Base-by-base conservation (phyloP, 2,113 vertebrate genomes). In the Syrrhaptes paradoxus region DNA sequence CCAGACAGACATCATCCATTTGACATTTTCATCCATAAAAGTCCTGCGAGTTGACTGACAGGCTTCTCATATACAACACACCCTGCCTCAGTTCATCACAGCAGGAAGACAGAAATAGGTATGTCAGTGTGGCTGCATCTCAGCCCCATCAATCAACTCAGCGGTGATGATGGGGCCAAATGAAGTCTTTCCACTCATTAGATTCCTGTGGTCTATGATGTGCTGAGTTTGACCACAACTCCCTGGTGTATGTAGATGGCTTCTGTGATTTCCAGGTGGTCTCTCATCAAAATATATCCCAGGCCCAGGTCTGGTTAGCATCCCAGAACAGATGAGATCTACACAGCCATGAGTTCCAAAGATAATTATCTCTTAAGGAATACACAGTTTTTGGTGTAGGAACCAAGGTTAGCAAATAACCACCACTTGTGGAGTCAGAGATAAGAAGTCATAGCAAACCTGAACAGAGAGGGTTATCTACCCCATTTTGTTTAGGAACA, bases 211-310 rank as follows among this genome's bases (percentile, higher is more conserved):
- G 80, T 92, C 84, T 68, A 3, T 3, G 5, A 4, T 2, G 3
- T 89, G 91, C 89, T 84, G 84, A 89, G 61, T 67, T 78, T 91
- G 65, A 92, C 80, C 87, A 61, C 70, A 94, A 52, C 13, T 77
- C 85, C 46, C 46, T 61, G 48, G 52, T 0, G 1, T 61, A 22
- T 14, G 8, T 81, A 57, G 49, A 92, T 75, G 52, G 26, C 61
- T 93, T 95, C 88, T 81, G 76, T 48, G 72, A 90, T 86, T 93
- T 77, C 89, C 91, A 95, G 94, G 91, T 96, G 86, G 84, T 92
- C 82, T 68, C 48, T 57, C 77, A 89, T 32, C 62, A 71, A 95
- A 92, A 89, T 72, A 67, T 7, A 78, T 75, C 43, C 32, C 73
- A 75, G 73, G 57, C 26, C 66, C 87, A 26, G 13, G 5, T 81